Conservation (phyloP, 2,113 vertebrate genomes). For the Phaethornis superciliosus region DNA sequence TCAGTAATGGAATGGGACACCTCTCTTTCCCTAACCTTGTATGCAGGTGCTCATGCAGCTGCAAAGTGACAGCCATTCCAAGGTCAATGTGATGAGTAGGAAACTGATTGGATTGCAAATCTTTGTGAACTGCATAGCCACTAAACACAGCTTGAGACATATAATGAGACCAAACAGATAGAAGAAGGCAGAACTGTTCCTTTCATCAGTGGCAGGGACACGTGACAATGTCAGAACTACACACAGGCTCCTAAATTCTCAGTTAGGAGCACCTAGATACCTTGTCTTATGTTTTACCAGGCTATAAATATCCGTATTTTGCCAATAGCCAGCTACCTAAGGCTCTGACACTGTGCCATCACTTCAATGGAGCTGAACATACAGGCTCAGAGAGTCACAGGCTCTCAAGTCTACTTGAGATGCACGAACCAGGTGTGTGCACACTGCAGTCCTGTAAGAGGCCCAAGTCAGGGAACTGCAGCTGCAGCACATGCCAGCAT, state of each 20-base stretch:
- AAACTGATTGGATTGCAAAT: neutral
- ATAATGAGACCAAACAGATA: neutral
- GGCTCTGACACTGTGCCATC: neutral
- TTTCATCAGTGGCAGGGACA: neutral
- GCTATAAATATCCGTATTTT: neutral
- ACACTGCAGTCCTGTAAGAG: rapidly evolving
- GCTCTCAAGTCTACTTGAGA: neutral
- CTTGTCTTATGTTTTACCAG: neutral
- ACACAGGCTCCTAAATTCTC: neutral
- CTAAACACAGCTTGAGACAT: neutral
- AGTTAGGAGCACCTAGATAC: neutral
- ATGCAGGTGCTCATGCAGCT: neutral
- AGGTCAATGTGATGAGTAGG: neutral
- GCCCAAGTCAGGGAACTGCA: neutral
- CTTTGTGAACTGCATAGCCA: neutral
- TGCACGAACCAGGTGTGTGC: neutral
- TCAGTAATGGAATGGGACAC: neutral
- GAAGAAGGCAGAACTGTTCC: neutral
- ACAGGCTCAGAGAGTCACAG: neutral
- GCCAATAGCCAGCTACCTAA: neutral
- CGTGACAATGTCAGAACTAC: neutral
- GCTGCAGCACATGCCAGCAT: rapidly evolving
- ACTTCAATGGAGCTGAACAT: neutral
- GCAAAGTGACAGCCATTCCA: neutral
- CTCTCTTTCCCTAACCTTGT: neutral